A percentile compares a stretch with the other conserved stretches of the same genome.
Conservation (phyloP, 2,113 vertebrate species). For the Rhinoptilus africanus region DNA sequence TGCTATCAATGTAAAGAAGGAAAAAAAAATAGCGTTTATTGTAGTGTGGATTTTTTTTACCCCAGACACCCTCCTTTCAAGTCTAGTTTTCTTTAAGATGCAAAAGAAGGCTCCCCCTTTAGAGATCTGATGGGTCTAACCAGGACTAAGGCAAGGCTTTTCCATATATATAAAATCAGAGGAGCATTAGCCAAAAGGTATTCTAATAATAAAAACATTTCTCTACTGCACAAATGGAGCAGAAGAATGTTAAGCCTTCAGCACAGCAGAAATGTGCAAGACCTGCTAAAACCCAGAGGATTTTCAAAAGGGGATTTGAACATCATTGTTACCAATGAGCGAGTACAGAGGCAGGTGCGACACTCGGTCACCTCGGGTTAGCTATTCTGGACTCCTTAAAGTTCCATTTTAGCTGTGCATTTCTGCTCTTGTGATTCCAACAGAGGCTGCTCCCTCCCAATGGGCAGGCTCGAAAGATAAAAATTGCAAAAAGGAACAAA, state of each 20-base stretch:
- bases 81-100: background rate
- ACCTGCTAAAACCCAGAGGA: constrained; percentile 12
- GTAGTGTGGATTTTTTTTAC: background rate
- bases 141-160: background rate
- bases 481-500: constrained; percentile 3
- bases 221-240: background rate
- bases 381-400: background rate
- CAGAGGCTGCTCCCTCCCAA: background rate
- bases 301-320: background rate
- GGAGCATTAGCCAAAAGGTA: constrained; percentile 14
- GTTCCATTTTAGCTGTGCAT: background rate
- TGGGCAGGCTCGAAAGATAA: constrained; percentile 15
- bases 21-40: background rate
- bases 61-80: background rate
- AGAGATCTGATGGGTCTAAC: background rate
- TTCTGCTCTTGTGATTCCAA: constrained; percentile 26
- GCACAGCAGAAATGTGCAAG: constrained; percentile 1
- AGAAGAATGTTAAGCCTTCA: background rate
- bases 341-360: constrained; percentile 19
- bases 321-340: constrained; percentile 4
- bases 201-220: background rate
- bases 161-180: background rate
- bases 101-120: background rate
- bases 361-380: constrained; percentile 4
- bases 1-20: background rate